Base-by-base conservation (phyloP, 1,140 invertebrate species). In the Papilio polytes region DNA sequence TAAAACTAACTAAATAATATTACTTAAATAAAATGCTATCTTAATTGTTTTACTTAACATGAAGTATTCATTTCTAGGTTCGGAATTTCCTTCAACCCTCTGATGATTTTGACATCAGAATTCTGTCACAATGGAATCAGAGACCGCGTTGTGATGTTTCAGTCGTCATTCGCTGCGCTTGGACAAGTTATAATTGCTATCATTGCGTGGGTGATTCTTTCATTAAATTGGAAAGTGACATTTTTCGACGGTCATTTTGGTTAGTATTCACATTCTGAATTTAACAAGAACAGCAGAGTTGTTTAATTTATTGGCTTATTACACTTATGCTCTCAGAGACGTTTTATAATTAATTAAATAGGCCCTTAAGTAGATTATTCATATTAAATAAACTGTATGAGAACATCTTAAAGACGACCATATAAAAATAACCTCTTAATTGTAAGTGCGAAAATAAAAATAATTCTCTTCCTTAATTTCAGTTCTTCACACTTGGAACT, bases 401-500 rank as follows among this genome's bases (percentile, higher is more conserved):
- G 31, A 36, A 36, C 0, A 6, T 36, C 72, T 10, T 76, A 48
- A 46, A 22, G 18, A 8, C 18, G 18, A 22, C 59, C 59, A 63
- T 22, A 3, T 51, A 6, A 56, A 18, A 9, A 56, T 56, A n/a
- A 13, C 31, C 31, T 4, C 2, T 36, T 36, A 36, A 36, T 3
- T 2, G 31, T 6, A 6, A 36, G 1, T 36, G 31, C 31, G 31
- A 36, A 36, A 36, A 36, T 36, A 36, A 36, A 36, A 36, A 48
- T n/a, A 18, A 53, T 76, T 79, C 56, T 66, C 74, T 36, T 41
- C 81, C 85, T 79, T 73, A 74, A 53, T 90, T 94, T 76, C 86
- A 93, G 93, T 93, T 12, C 84, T 94, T 8, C 85, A 94, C 78
- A 89, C 88, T 20, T 94, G 92, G 91, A 93, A 94, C 70, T 89